These are phyloP conservation scores for Ceratitis capitata DNA, from an alignment of 1,140 invertebrate species.

Conservation along the genomic window DNA sequence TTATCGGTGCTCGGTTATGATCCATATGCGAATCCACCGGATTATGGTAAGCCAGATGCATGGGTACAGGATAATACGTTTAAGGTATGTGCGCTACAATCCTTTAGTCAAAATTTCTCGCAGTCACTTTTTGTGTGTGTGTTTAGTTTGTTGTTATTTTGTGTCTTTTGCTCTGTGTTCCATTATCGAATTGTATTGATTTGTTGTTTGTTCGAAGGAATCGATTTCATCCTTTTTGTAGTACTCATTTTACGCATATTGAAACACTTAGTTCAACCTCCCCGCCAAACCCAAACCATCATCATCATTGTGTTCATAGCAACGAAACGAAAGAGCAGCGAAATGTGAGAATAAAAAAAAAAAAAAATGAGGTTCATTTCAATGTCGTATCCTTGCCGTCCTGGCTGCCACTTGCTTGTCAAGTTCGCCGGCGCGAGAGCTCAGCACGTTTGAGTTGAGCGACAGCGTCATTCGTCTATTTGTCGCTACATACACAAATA, in stretches of 20 bases:
- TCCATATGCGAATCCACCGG: conserved; percentile 91
- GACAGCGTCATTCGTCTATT: background rate
- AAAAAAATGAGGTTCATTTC: background rate
- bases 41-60: conserved; percentile 88
- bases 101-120: background rate
- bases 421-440: background rate
- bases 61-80: conserved; percentile 84
- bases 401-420: background rate
- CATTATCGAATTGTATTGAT: background rate
- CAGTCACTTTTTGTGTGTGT: conserved; percentile 40
- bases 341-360: background rate
- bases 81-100: conserved; percentile 61
- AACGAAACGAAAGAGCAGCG: background rate
- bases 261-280: background rate
- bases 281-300: too few relatives aligned
- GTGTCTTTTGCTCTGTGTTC: background rate
- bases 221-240: conserved; percentile 5
- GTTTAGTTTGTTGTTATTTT: conserved; percentile 21
- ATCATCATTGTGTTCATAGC: too few relatives aligned
- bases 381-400: background rate
- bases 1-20: conserved; percentile 91
- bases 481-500: too few relatives aligned
- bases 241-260: conserved; percentile 22
- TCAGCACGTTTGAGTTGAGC: background rate
- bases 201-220: conserved; percentile 2